Evolutionary conservation across 2,113 vertebrate species (phyloP).

Genomic region (human): GRCh38 chr13:76165501-76166000

Average conservation of each 20-base stretch:
- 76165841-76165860: background rate
- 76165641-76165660: background rate
- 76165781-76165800: background rate
- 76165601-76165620: conserved; percentile 17
- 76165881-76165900: background rate
- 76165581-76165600: conserved; percentile 60
- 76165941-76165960: background rate
- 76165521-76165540: conserved; percentile 80
- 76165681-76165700: background rate
- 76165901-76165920: background rate
- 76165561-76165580: conserved; percentile 53
- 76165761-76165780: background rate
- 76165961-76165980: background rate
- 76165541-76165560: conserved; percentile 68
- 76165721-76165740: background rate
- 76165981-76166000: background rate
- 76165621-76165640: conserved; percentile 30
- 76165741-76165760: background rate
- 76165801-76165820: background rate
- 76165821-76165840: background rate
- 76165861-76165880: background rate
- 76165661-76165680: background rate
- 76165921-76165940: background rate
- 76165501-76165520: conserved; percentile 81
- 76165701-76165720: background rate